These are phyloP conservation scores for Dugesia japonica DNA, from an alignment of 2,888 invertebrate genomes.

Conservation along the genomic window DNA sequence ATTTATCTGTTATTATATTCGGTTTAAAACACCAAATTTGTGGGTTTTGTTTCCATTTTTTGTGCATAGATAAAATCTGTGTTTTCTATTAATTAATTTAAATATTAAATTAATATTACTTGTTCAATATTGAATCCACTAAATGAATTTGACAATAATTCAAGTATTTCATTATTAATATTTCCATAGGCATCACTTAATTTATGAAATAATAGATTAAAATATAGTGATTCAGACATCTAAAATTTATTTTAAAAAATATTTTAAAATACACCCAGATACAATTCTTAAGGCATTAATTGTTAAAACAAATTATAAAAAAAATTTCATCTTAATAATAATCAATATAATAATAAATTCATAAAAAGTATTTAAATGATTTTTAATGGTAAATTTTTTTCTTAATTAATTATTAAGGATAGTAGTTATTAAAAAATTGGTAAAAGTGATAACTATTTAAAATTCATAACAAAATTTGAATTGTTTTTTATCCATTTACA, in stretches of 20 bases:
- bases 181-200: background rate
- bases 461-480: no score
- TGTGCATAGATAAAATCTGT: background rate
- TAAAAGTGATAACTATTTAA: no score
- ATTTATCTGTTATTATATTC: background rate
- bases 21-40: conserved; percentile 4
- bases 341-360: no score
- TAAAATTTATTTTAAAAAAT: background rate
- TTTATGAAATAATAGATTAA: background rate
- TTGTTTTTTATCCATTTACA: no score
- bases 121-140: background rate
- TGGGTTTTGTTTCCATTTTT: background rate
- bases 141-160: background rate
- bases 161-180: background rate
- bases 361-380: no score
- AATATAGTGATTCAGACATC: background rate
- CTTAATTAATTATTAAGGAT: no score
- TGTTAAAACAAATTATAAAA: background rate
- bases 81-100: background rate
- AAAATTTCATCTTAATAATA: no score
- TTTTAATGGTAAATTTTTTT: no score
- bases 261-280: background rate
- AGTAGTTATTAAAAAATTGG: no score
- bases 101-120: no score
- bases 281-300: background rate